phyloP scores from a whole-genome alignment of 2,888 invertebrate genomes.

The Caradrina kadenii region DNA sequence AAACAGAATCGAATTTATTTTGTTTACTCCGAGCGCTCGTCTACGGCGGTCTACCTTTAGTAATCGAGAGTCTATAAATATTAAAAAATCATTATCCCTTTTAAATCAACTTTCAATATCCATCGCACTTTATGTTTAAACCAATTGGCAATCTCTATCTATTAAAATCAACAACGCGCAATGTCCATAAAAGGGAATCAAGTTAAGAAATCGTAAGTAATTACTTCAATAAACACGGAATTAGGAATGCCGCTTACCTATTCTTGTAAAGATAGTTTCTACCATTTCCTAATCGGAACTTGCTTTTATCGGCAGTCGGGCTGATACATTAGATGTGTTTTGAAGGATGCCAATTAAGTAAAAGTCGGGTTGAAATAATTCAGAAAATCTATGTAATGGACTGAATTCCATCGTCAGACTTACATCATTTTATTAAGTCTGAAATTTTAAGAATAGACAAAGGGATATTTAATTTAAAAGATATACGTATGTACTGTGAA shows the following conservation, averaged over 20 bases:
- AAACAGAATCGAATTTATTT: too few relatives aligned
- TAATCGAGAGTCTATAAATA: too few relatives aligned
- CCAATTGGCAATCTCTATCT: constrained; percentile 1
- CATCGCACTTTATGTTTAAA: neutral
- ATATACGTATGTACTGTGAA: too few relatives aligned
- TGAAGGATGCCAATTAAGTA: constrained; percentile 12
- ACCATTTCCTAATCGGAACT: constrained; percentile 18
- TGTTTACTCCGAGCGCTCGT: too few relatives aligned
- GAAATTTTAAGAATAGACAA: too few relatives aligned
- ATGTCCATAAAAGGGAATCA: constrained; percentile 40
- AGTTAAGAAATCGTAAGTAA: constrained; percentile 40
- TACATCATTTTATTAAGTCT: too few relatives aligned
- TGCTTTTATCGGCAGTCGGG: constrained; percentile 9
- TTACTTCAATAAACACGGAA: constrained; percentile 25
- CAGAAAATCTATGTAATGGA: too few relatives aligned
- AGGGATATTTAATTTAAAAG: too few relatives aligned
- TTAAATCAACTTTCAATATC: neutral
- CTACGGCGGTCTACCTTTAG: too few relatives aligned
- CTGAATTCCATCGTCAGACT: too few relatives aligned
- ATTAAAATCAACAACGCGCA: constrained; percentile 30
- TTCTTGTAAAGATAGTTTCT: constrained; percentile 34
- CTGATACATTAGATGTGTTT: constrained; percentile 17
- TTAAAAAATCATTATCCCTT: too few relatives aligned
- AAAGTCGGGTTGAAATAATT: constrained; percentile 18
- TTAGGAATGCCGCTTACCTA: constrained; percentile 42